Base-by-base conservation (phyloP, 53 echinoderm and acorn worm genomes). In the Paracentrotus lividus region DNA sequence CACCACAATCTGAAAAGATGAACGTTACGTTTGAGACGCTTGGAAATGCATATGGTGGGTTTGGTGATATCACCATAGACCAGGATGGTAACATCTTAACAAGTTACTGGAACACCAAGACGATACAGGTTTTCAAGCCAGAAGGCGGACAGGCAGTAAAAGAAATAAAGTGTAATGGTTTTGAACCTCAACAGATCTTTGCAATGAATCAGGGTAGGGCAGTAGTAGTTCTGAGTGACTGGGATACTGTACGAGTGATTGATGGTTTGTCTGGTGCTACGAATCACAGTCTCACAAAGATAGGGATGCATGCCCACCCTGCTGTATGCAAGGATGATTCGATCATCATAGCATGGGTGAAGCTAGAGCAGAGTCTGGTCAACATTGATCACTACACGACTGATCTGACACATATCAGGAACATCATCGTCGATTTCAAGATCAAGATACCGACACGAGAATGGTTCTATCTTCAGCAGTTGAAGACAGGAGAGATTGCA, bases 321-420 rank as follows among this genome's bases (percentile, higher is more conserved):
- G 88, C 88, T 18, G 59, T 88, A 42, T 60, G 42, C 43, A 55
- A 42, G 1, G 88, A 88, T 60, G 60, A 88, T 36, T 59, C 59
- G 18, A 42, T 88, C 26, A 58, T 88, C 88, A 88, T 88, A 60
- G 88, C 88, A 7, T 88, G 88, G 88, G 88, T 88, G 36, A 60
- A 60, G 59, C 18, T 15, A 21, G 1, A 34, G 3, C 42, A 59
- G 23, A 64, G 88, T 32, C 88, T 5, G 2, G 88, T 88, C 12
- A 47, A 27, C 88, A 88, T 88, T 40, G 64, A 40, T 38, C 59
- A 60, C 3, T 88, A 88, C 88, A 59, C 88, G 15, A 36, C 26
- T 34, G 59, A 88, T 8, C 61, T 88, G 18, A 20, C 38, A 57
- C 36, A 32, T 2, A 60, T 21, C 23, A 59, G 38, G 42, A 58